Evolutionary conservation across 2,888 invertebrate genomes (phyloP), one percentile per base, ranked within the genome.

Genomic region (Quadriops clusia): DNA sequence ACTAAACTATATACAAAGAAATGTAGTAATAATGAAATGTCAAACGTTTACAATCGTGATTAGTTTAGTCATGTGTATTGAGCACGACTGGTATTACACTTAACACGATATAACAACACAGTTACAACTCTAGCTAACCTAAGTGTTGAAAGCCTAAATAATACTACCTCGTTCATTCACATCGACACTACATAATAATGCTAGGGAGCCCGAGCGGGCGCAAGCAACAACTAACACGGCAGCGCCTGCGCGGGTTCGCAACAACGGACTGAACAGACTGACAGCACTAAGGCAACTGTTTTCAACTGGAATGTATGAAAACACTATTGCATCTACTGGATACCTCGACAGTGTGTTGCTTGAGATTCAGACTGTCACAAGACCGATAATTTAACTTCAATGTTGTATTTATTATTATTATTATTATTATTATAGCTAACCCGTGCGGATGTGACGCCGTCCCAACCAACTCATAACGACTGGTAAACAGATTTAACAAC

Each of bases 81-180:
- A 60, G 59, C 60, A 60, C 59, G 60, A 60, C 34, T 39, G 36
- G 34, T 38, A 42, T 40, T 50, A 60, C 61, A 60, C 56, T 57
- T 57, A 61, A 58, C 59, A 60, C 56, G 58, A 59, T 58, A 55
- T 56, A 61, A 61, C 60, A 60, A 60, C 61, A 61, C 60, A 60
- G 58, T 60, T 60, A 61, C 58, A 55, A 58, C 46, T 56, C 60
- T 60, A 60, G 56, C 60, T 61, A 61, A 58, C 60, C 59, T 59
- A 51, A 60, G 56, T 59, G 55, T 60, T 59, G 51, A 60, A 60
- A 60, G 60, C 60, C 58, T 60, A 60, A 54, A 56, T 56, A 56
- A 56, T 56, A 54, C 53, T 58, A 59, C 50, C 47, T 51, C 51
- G 49, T 53, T 50, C 56, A 56, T 53, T 50, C 46, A 48, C 47